These are phyloP conservation scores for Archilochus colubris DNA, from an alignment of 2,113 vertebrate species.

Conservation along the genomic window DNA sequence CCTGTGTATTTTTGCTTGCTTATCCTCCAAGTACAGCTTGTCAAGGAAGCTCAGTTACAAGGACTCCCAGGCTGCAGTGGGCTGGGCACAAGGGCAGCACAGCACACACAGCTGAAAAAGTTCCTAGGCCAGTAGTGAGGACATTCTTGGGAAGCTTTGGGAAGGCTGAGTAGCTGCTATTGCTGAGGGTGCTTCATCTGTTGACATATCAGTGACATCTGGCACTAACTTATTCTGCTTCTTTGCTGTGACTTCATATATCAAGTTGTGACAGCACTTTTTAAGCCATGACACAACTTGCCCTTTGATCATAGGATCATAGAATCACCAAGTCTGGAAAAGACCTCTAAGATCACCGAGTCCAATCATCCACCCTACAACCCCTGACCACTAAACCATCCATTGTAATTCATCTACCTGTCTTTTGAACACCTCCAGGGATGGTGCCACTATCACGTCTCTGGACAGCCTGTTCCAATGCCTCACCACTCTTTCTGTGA, in stretches of 20 bases:
- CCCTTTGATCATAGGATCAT: neutral
- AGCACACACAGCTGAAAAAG: neutral
- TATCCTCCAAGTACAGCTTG: neutral
- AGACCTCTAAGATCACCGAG: too few relatives aligned
- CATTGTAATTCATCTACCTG: too few relatives aligned
- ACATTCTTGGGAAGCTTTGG: neutral
- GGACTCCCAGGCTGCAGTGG: neutral
- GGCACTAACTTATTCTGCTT: neutral
- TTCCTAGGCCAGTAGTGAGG: neutral
- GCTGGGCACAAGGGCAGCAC: neutral
- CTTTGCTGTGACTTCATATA: neutral
- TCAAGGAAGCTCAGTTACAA: neutral
- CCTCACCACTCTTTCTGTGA: too few relatives aligned
- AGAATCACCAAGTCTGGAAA: too few relatives aligned
- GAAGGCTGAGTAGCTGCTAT: neutral
- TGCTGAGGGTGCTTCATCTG: neutral
- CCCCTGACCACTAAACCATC: too few relatives aligned
- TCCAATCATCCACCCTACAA: too few relatives aligned
- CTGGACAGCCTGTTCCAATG: too few relatives aligned
- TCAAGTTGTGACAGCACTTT: neutral
- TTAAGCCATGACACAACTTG: neutral
- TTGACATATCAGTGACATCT: neutral
- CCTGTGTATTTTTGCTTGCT: accelerated
- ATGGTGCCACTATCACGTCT: too few relatives aligned
- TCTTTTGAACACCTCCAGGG: too few relatives aligned